phyloP scores from a whole-genome alignment of 1,140 invertebrate species.

The Dermatophagoides farinae region DNA sequence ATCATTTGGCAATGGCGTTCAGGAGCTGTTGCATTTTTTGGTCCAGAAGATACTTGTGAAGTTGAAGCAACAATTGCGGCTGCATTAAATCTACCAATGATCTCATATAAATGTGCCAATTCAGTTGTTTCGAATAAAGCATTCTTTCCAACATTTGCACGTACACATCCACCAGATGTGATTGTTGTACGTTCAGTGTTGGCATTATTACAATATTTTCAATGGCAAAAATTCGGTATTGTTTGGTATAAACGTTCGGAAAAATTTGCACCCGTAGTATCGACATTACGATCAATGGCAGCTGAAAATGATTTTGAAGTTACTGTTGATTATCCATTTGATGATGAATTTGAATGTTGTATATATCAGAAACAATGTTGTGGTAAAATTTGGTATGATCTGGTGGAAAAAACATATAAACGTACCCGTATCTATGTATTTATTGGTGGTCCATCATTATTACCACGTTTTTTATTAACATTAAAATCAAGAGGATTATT shows the following conservation, averaged over 20 bases:
- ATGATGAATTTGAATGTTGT: slow-evolving; percentile 50
- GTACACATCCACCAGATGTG: slow-evolving; percentile 77
- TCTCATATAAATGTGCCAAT: slow-evolving; percentile 90
- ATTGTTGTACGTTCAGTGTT: slow-evolving; percentile 86
- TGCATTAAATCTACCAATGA: slow-evolving; percentile 84
- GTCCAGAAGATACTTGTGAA: slow-evolving; percentile 75
- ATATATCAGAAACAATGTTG: slow-evolving; percentile 47
- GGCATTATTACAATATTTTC: slow-evolving; percentile 62
- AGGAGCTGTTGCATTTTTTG: slow-evolving; percentile 75
- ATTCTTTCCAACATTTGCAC: slow-evolving; percentile 67
- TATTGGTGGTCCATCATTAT: slow-evolving; percentile 49
- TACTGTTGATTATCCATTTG: slow-evolving; percentile 27
- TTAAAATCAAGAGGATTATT: slow-evolving; percentile 69
- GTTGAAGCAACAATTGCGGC: slow-evolving; percentile 84
- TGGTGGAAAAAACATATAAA: slow-evolving; percentile 69
- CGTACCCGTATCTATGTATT: slow-evolving; percentile 84
- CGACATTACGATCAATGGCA: slow-evolving; percentile 47
- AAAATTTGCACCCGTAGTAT: slow-evolving; percentile 48
- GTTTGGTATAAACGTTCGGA: slow-evolving; percentile 47
- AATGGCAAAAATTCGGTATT: slow-evolving; percentile 82
- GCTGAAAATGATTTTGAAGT: slow-evolving; percentile 32
- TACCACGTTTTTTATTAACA: slow-evolving; percentile 70
- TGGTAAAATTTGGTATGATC: slow-evolving; percentile 50
- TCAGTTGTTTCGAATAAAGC: slow-evolving; percentile 48
- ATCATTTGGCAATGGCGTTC: slow-evolving; percentile 79